Evolutionary conservation across 2,797 vertebrate genomes (phyloP), one percentile per base, ranked within the genome.

Genomic region (Sebastes ruberrimus): DNA sequence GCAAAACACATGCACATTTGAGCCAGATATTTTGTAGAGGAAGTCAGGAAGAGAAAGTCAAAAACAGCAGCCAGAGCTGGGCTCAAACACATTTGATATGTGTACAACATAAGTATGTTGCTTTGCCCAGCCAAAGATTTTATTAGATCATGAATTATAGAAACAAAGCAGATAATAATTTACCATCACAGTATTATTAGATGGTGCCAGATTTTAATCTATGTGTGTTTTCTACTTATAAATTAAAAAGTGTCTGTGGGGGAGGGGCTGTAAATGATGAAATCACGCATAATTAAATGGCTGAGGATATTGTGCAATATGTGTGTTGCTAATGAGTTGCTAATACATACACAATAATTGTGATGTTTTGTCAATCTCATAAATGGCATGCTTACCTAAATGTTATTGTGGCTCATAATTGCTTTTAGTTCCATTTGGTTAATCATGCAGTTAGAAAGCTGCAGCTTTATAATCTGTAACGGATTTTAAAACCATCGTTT

Each of bases 371-470:
- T 97, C 96, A 97, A 94, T 97, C 96, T 96, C 94, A 95, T 96
- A 96, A 97, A 96, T 95, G 95, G 95, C 95, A 96, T 94, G 96
- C 96, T 96, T 94, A 96, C 94, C 79, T 96, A 96, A 96, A 96
- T 88, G 82, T 91, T 89, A 97, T 91, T 94, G 96, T 95, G 95
- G 94, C 94, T 96, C 95, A 95, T 97, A 97, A 98, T 97, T 97
- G 97, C 96, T 95, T 96, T 97, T 96, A 96, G 96, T 97, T 97
- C 96, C 96, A 95, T 97, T 95, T 97, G 96, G 94, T 92, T 96
- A 96, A 96, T 97, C 96, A 96, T 95, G 97, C 96, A 96, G 95
- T 96, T 94, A 95, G 93, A 94, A 93, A 78, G 84, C 49, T 52
- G 49, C 83, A 70, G 69, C 71, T 74, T 74, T 69, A 57, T 46